Percentiles rank a stretch among this genome's conserved stretches.
Conservation (phyloP, 2,113 vertebrate genomes). For the Perca fluviatilis region DNA sequence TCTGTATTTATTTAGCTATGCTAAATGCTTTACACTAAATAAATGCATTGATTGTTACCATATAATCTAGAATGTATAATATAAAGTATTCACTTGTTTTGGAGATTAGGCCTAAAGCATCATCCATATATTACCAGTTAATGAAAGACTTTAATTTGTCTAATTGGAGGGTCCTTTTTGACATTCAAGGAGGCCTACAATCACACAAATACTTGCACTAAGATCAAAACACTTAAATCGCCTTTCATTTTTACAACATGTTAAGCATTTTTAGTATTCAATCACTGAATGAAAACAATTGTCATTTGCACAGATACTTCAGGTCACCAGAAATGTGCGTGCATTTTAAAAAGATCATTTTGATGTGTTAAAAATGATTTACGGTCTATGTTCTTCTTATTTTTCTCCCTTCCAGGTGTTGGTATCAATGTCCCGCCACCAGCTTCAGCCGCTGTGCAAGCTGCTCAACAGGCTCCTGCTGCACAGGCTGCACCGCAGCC, state of each 20-base stretch:
- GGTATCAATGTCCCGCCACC: constrained; percentile 60
- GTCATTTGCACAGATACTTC: background rate
- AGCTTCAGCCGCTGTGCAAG: constrained; percentile 75
- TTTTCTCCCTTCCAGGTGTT: constrained; percentile 47
- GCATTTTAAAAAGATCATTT: background rate
- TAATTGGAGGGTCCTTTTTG: background rate
- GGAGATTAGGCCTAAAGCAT: background rate
- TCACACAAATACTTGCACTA: background rate
- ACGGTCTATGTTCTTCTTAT: background rate
- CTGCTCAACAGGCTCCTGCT: constrained; percentile 75
- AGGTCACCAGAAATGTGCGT: background rate
- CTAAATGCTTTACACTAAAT: background rate
- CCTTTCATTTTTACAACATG: background rate
- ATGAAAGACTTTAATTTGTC: no score
- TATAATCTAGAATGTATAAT: no score
- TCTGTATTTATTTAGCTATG: background rate
- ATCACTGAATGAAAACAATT: background rate
- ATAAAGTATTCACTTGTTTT: background rate
- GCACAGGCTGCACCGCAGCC: constrained; percentile 78
- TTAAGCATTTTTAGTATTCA: constrained; percentile 5
- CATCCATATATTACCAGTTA: no score
- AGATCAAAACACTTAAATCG: background rate
- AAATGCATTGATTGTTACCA: background rate
- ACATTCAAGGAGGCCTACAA: background rate
- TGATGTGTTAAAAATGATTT: background rate